Evolutionary conservation across 2,888 invertebrate genomes (phyloP).

Genomic region (Nomada ruficornis): DNA sequence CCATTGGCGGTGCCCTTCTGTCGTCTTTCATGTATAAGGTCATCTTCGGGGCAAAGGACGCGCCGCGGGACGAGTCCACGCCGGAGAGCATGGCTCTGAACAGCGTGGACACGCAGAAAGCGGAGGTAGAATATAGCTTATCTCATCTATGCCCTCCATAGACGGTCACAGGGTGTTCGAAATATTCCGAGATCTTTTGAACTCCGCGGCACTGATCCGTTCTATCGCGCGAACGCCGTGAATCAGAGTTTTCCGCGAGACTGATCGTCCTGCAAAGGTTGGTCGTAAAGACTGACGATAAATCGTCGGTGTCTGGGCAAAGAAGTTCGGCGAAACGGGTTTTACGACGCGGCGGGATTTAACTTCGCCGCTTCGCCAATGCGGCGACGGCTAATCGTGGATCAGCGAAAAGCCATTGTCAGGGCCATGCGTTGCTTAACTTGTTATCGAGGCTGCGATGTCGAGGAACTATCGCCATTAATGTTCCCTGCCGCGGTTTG

Average conservation of each 20-base stretch:
- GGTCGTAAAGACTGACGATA: conserved; percentile 66
- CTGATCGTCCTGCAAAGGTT: conserved; percentile 66
- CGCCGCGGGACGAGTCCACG: conserved; percentile 55
- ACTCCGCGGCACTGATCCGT: background rate
- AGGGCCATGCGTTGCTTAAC: too few relatives aligned
- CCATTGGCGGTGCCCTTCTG: conserved; percentile 77
- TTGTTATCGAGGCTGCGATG: conserved; percentile 29
- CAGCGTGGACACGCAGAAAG: conserved; percentile 73
- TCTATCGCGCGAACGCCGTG: conserved; percentile 61
- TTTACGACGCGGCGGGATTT: conserved; percentile 65
- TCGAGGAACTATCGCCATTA: background rate
- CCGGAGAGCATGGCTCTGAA: conserved; percentile 78
- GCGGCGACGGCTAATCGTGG: conserved; percentile 45
- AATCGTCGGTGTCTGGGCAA: conserved; percentile 56
- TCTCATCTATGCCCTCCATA: background rate
- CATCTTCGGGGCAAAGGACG: conserved; percentile 69
- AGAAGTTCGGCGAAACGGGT: conserved; percentile 64
- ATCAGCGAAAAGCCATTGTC: conserved; percentile 34
- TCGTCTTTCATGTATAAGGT: conserved; percentile 76
- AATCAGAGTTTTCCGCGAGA: conserved; percentile 56
- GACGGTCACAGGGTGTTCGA: background rate
- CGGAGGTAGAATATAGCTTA: conserved; percentile 63
- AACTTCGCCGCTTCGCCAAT: conserved; percentile 57
- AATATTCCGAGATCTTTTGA: too few relatives aligned
- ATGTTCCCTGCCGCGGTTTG: too few relatives aligned